Conservation (phyloP, 1,140 invertebrate species). For the Ephestia elutella region DNA sequence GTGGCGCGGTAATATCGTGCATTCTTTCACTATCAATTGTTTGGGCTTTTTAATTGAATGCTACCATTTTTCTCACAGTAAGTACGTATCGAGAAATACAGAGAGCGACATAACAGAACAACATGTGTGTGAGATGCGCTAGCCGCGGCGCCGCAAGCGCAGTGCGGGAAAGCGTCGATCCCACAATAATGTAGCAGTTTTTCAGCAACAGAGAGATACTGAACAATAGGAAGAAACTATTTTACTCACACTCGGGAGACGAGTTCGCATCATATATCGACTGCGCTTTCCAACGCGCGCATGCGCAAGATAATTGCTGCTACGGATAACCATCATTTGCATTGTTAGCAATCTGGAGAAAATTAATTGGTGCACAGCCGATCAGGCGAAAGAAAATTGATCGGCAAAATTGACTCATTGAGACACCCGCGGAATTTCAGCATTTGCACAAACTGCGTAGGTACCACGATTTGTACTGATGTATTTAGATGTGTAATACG, state of each 20-base stretch:
- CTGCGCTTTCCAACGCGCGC: conserved; percentile 55
- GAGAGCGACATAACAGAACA: background rate
- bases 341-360: conserved; percentile 58
- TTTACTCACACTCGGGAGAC: conserved; percentile 48
- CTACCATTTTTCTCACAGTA: conserved; percentile 11
- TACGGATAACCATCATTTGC: conserved; percentile 64
- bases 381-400: conserved; percentile 45
- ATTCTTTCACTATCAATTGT: conserved; percentile 5
- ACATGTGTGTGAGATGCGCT: conserved; percentile 4
- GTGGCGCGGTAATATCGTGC: background rate
- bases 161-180: conserved; percentile 44
- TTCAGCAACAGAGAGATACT: conserved; percentile 33
- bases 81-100: conserved; percentile 9
- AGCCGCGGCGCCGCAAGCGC: conserved; percentile 16
- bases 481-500: conserved; percentile 3
- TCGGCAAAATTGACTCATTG: conserved; percentile 10
- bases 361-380: conserved; percentile 56
- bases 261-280: conserved; percentile 37
- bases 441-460: background rate
- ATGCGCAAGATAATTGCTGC: conserved; percentile 41
- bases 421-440: conserved; percentile 3
- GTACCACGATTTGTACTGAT: conserved; percentile 3
- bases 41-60: conserved; percentile 10
- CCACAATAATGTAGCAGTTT: conserved; percentile 42
- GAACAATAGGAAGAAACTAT: conserved; percentile 68